phyloP scores from a whole-genome alignment of 2,113 vertebrate species.

The Variabilichromis moorii region DNA sequence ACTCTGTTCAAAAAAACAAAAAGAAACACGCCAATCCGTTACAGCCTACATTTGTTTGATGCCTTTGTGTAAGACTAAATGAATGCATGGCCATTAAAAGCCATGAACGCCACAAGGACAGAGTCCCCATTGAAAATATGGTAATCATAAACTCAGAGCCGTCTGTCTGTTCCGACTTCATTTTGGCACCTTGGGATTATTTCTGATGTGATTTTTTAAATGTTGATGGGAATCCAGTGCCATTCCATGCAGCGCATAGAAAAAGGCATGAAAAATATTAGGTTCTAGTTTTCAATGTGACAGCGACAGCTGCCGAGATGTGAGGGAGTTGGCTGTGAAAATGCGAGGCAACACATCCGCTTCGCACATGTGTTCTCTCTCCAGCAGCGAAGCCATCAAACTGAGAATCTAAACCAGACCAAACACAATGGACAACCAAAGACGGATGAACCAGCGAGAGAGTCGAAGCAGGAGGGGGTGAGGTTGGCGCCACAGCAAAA shows the following conservation, averaged over 20 bases:
- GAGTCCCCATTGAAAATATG: conserved; percentile 7
- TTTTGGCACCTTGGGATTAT: not conserved
- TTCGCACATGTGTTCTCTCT: conserved; percentile 26
- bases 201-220: not conserved
- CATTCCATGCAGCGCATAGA: not conserved
- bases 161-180: not conserved
- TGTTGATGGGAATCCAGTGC: not conserved
- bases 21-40: not conserved
- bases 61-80: not conserved
- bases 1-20: not conserved
- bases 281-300: not conserved
- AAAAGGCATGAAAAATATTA: not conserved
- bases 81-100: conserved; percentile 1
- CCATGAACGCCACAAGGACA: not conserved
- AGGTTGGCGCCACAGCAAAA: conserved; percentile 25
- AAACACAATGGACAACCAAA: conserved; percentile 20
- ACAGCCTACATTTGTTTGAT: conserved; percentile 2
- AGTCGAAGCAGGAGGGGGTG: not conserved
- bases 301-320: not conserved
- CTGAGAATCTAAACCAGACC: conserved; percentile 45
- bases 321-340: not conserved
- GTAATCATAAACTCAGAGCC: not conserved
- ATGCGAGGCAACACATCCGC: conserved; percentile 14
- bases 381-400: conserved; percentile 18
- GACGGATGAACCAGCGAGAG: not conserved